phyloP scores from a whole-genome alignment of 2,888 invertebrate species.

The Parasteatoda lunata region DNA sequence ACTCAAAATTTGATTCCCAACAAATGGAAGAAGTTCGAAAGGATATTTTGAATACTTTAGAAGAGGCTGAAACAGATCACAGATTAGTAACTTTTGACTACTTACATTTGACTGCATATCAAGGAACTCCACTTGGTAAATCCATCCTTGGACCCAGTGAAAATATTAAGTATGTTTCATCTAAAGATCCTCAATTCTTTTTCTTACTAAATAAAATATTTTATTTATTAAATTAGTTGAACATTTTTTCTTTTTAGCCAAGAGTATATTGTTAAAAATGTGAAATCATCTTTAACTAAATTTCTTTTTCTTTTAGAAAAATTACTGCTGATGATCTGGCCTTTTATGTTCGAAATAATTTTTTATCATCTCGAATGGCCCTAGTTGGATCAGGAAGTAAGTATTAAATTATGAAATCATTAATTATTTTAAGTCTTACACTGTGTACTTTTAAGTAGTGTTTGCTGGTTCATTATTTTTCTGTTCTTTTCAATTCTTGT shows the following conservation, averaged over 20 bases:
- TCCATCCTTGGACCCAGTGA: slow-evolving; percentile 96
- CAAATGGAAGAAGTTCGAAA: slow-evolving; percentile 94
- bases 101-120: slow-evolving; percentile 93
- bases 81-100: slow-evolving; percentile 99
- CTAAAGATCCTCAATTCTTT: background rate
- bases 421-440: no score
- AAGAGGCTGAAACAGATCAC: slow-evolving; percentile 93
- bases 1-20: slow-evolving; percentile 89
- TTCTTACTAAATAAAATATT: background rate
- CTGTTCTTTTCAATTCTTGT: no score
- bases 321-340: slow-evolving; percentile 85
- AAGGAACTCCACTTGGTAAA: slow-evolving; percentile 92
- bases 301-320: slow-evolving; percentile 70
- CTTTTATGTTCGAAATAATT: slow-evolving; percentile 90
- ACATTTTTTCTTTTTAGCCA: background rate
- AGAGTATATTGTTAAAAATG: no score
- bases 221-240: background rate
- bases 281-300: background rate
- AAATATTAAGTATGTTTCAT: slow-evolving; percentile 82
- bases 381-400: slow-evolving; percentile 86
- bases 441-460: no score
- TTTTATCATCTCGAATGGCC: slow-evolving; percentile 93
- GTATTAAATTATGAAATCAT: background rate
- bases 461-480: no score
- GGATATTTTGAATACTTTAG: slow-evolving; percentile 98